phyloP scores from a whole-genome alignment of 2,113 vertebrate genomes.

The Tupaia tana region DNA sequence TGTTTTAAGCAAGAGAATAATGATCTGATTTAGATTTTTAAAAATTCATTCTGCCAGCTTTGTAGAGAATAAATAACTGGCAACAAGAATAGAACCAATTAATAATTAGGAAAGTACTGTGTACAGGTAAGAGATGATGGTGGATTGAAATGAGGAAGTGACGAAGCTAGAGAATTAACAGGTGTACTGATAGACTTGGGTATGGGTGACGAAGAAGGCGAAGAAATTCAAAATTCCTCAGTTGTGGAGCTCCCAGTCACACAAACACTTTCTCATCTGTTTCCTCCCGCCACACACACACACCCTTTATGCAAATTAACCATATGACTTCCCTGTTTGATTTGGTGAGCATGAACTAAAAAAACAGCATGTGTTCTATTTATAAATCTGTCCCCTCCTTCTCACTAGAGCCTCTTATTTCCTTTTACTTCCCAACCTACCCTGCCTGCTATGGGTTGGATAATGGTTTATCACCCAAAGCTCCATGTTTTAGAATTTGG shows the following conservation, averaged over 20 bases:
- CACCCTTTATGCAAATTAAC: not conserved
- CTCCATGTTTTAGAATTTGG: too few relatives aligned
- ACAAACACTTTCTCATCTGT: constrained; percentile 16
- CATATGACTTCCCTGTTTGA: not conserved
- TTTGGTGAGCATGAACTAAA: not conserved
- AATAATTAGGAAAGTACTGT: constrained; percentile 4
- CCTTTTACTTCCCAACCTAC: not conserved
- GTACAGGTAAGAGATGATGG: not conserved
- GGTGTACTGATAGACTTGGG: not conserved
- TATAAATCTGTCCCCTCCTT: not conserved
- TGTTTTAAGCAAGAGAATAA: not conserved
- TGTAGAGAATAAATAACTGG: not conserved
- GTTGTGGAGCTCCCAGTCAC: not conserved
- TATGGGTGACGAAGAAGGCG: not conserved
- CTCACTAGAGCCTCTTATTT: not conserved
- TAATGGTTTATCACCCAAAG: too few relatives aligned
- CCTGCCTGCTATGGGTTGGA: not conserved
- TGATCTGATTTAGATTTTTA: constrained; percentile 25
- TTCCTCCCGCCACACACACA: too few relatives aligned
- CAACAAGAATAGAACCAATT: not conserved
- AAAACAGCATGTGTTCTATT: not conserved
- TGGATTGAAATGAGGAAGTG: not conserved
- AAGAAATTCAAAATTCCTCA: constrained; percentile 50
- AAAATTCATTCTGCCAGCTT: not conserved
- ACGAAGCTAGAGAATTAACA: not conserved